A percentile compares a stretch with the other conserved stretches of the same genome.
Conservation (phyloP, 2,888 invertebrate genomes). For the Laothoe populi region DNA sequence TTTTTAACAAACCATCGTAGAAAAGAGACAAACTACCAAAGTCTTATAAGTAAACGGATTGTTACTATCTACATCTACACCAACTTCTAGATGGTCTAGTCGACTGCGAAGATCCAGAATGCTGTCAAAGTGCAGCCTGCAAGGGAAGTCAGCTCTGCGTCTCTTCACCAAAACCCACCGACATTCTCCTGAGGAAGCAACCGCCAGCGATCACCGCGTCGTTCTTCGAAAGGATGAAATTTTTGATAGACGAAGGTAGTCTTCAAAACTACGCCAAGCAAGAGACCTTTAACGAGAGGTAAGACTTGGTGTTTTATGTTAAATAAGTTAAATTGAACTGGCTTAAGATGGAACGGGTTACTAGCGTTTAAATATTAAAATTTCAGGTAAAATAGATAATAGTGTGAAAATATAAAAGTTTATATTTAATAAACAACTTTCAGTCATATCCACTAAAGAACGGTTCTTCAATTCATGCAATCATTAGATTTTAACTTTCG, state of each 20-base stretch:
- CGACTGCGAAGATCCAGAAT: conserved; percentile 99
- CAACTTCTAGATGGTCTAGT: conserved; percentile 92
- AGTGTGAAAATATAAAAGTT: background rate
- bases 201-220: conserved; percentile 98
- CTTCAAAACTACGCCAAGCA: conserved; percentile 98
- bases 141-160: conserved; percentile 96
- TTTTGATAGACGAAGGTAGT: conserved; percentile 98
- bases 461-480: background rate
- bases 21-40: too few species aligned
- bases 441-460: too few species aligned
- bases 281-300: conserved; percentile 99
- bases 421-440: background rate
- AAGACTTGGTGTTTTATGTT: conserved; percentile 79
- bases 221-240: conserved; percentile 99
- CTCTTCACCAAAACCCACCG: conserved; percentile 97
- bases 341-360: background rate
- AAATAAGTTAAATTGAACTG: conserved; percentile 37
- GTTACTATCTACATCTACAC: conserved; percentile 7
- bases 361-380: background rate
- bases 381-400: background rate
- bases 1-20: too few species aligned
- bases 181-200: conserved; percentile 97
- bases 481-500: background rate
- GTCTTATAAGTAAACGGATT: background rate
- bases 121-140: conserved; percentile 93